A percentile compares a stretch with the other conserved stretches of the same genome.
Evolutionary conservation across 1,140 invertebrate species (phyloP).

Genomic region (Goniozus legneri): DNA sequence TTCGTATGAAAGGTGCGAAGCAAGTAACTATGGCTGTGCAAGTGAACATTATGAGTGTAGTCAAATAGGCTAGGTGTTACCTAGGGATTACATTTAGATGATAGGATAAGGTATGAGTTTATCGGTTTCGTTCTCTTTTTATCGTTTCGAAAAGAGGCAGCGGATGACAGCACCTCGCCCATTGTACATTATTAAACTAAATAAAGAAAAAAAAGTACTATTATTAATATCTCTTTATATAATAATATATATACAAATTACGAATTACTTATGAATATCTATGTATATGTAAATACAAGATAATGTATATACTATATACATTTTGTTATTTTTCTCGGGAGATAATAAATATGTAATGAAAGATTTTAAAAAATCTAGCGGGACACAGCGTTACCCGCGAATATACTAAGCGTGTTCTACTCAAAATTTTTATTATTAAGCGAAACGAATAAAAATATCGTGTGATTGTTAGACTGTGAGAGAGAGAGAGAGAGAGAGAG

Average conservation of each 20-base stretch:
- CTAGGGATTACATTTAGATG: slow-evolving; percentile 49
- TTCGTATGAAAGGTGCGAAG: background rate
- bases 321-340: slow-evolving; percentile 41
- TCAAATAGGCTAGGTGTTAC: slow-evolving; percentile 50
- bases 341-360: slow-evolving; percentile 33
- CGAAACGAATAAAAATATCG: background rate
- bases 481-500: background rate
- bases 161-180: slow-evolving; percentile 32
- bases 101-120: slow-evolving; percentile 42
- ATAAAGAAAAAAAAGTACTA: slow-evolving; percentile 40
- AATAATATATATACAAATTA: slow-evolving; percentile 43
- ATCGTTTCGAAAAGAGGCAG: slow-evolving; percentile 10
- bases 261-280: slow-evolving; percentile 40
- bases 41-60: slow-evolving; percentile 52
- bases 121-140: slow-evolving; percentile 37
- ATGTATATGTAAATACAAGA: slow-evolving; percentile 38
- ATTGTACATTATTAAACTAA: slow-evolving; percentile 50
- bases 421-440: slow-evolving; percentile 20
- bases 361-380: slow-evolving; percentile 18
- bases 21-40: slow-evolving; percentile 46
- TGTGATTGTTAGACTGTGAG: slow-evolving; percentile 32
- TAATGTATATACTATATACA: slow-evolving; percentile 33
- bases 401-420: slow-evolving; percentile 32
- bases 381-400: slow-evolving; percentile 14
- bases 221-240: slow-evolving; percentile 50